These are phyloP conservation scores for Leptopilina boulardi DNA, from an alignment of 1,140 invertebrate species.

Conservation along the genomic window DNA sequence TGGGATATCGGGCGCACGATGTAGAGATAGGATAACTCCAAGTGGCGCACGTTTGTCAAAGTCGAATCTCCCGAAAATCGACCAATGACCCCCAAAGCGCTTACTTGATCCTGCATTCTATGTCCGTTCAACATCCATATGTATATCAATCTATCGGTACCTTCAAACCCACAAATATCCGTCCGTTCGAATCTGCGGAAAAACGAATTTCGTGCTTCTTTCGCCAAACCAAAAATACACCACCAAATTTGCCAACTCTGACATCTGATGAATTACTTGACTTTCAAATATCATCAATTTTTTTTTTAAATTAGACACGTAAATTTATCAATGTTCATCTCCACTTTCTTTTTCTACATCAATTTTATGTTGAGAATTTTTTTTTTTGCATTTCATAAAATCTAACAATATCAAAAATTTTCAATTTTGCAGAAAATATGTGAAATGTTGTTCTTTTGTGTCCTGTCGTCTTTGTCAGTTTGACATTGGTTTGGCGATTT, in stretches of 20 bases:
- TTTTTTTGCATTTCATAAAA: too few species aligned
- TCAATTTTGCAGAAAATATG: background rate
- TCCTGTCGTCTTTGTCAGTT: background rate
- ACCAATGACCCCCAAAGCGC: slow-evolving; percentile 24
- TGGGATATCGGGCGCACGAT: background rate
- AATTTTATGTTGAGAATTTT: too few species aligned
- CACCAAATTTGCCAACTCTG: background rate
- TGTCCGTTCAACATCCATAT: slow-evolving; percentile 54
- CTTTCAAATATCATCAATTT: slow-evolving; percentile 17
- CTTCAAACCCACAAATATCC: slow-evolving; percentile 8
- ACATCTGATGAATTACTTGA: background rate
- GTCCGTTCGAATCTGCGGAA: slow-evolving; percentile 10
- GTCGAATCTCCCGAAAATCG: slow-evolving; percentile 30
- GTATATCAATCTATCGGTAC: slow-evolving; percentile 37
- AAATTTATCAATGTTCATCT: too few species aligned
- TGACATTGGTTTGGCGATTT: background rate
- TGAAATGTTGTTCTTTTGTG: background rate
- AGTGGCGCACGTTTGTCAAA: slow-evolving; percentile 47
- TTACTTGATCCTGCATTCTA: slow-evolving; percentile 51
- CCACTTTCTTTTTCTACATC: too few species aligned
- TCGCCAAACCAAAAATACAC: background rate
- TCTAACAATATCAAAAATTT: too few species aligned
- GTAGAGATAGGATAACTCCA: slow-evolving; percentile 34
- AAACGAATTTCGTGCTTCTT: slow-evolving; percentile 22
- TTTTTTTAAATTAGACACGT: background rate